Evolutionary conservation across 2,888 invertebrate species (phyloP), one percentile per base, ranked within the genome.

Genomic region (Magallana nippona): DNA sequence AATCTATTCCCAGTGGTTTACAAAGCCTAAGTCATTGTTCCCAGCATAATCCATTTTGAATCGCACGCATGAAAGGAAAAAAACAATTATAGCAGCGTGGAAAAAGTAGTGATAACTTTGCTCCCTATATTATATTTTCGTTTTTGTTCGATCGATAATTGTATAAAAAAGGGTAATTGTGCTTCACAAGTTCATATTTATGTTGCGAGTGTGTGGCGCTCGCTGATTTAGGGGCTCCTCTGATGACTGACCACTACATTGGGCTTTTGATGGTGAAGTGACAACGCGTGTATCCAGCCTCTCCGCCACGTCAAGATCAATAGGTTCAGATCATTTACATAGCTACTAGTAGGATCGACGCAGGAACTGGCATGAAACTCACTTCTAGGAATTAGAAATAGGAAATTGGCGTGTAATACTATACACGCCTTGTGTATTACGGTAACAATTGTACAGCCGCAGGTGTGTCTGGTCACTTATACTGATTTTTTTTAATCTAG

Each of bases 281-380:
- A 71, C 71, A 71, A 71, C 22, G 17, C 60, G 71, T 22, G 32
- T 32, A 71, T 22, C 71, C 71, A 19, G 27, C 71, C 13, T 11
- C 15, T 71, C 71, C 13, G 71, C 27, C 71, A 60, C n/a, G 17
- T 60, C 60, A 71, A 32, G 71, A 71, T 71, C 71, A 32, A 71
- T 71, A 27, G 71, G 32, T 71, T 71, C 71, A 71, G 71, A 71
- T 71, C 71, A 71, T 71, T 71, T 71, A 71, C 71, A 71, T 71
- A 71, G 71, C 71, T 27, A 19, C 22, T 71, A 71, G 11, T 27
- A 71, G 22, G 71, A 71, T 71, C 71, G 22, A 27, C 71, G 22
- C 71, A 13, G 71, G 71, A 71, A 27, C 13, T 22, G 71, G 71
- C 32, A 22, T 15, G 32, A 27, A 32, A 32, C 27, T 71, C 15